These are phyloP conservation scores for Automeris io DNA, from an alignment of 2,888 invertebrate species.

Conservation along the genomic window DNA sequence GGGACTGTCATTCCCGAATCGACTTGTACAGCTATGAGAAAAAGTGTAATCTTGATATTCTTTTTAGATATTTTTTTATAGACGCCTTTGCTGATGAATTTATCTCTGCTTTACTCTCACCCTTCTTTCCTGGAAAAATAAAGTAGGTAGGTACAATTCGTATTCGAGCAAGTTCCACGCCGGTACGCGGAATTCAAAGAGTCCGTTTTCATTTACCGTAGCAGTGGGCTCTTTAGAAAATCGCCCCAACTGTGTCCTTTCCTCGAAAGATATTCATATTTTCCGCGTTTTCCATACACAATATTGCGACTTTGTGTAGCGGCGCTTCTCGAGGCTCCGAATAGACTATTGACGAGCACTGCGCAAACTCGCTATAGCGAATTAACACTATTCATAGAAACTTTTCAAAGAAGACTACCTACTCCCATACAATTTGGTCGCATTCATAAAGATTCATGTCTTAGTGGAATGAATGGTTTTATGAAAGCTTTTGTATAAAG, in stretches of 20 bases:
- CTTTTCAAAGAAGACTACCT: slow-evolving; percentile 75
- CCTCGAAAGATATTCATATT: slow-evolving; percentile 58
- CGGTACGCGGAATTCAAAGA: neutral
- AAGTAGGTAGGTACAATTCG: too few species aligned
- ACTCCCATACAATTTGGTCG: slow-evolving; percentile 77
- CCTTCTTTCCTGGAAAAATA: too few species aligned
- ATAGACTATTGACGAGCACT: slow-evolving; percentile 72
- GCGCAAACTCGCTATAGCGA: slow-evolving; percentile 75
- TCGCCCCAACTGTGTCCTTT: slow-evolving; percentile 4
- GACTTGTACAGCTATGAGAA: too few species aligned
- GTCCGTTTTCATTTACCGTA: neutral
- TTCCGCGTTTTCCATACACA: slow-evolving; percentile 72
- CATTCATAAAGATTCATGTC: slow-evolving; percentile 76
- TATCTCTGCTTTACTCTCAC: too few species aligned
- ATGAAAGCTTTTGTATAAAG: slow-evolving; percentile 62
- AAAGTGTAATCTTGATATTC: too few species aligned
- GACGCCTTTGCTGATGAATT: too few species aligned
- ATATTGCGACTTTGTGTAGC: slow-evolving; percentile 62
- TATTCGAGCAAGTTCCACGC: neutral
- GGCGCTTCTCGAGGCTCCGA: slow-evolving; percentile 65
- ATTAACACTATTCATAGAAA: slow-evolving; percentile 76
- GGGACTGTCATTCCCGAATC: too few species aligned
- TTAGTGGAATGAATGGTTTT: slow-evolving; percentile 69
- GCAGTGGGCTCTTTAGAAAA: slow-evolving; percentile 2
- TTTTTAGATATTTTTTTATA: too few species aligned